Percentiles rank a stretch among this genome's conserved stretches.
phyloP scores from a whole-genome alignment of 2,888 invertebrate species.

The Agonum fuliginosum region DNA sequence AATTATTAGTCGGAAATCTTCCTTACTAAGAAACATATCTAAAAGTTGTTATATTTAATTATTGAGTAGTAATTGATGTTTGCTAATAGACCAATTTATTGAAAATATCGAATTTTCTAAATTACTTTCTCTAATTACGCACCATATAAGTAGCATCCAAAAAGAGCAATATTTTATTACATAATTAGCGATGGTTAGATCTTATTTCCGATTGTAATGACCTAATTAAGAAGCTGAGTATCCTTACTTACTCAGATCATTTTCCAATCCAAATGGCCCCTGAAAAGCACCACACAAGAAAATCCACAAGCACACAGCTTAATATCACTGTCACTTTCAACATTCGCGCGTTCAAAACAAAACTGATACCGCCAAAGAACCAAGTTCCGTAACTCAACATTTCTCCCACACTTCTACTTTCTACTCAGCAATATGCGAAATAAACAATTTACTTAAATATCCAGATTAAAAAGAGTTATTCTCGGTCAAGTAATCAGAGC shows the following conservation, averaged over 20 bases:
- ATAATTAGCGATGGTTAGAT: not conserved
- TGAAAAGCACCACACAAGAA: not conserved
- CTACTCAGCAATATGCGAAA: constrained; percentile 3
- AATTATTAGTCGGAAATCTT: no score
- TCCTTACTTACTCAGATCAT: not conserved
- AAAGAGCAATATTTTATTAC: not conserved
- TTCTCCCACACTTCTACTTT: constrained; percentile 22
- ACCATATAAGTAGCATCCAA: not conserved
- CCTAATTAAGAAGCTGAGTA: no score
- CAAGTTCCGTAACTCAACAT: not conserved
- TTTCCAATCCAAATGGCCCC: not conserved
- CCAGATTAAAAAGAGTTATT: not conserved
- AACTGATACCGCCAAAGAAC: constrained; percentile 14
- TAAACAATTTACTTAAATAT: not conserved
- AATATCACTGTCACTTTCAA: constrained; percentile 3
- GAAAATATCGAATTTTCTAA: not conserved
- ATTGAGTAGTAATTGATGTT: no score
- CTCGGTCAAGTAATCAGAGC: no score
- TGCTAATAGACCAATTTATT: no score
- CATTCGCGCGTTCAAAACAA: constrained; percentile 18
- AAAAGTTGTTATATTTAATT: no score
- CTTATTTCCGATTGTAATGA: not conserved
- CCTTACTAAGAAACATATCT: no score
- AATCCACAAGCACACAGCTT: not conserved
- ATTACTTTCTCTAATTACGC: not conserved